A percentile compares a stretch with the other conserved stretches of the same genome.
Conservation (phyloP, 35 echinoderm and acorn worm genomes). For the Nesometra sesokonis region DNA sequence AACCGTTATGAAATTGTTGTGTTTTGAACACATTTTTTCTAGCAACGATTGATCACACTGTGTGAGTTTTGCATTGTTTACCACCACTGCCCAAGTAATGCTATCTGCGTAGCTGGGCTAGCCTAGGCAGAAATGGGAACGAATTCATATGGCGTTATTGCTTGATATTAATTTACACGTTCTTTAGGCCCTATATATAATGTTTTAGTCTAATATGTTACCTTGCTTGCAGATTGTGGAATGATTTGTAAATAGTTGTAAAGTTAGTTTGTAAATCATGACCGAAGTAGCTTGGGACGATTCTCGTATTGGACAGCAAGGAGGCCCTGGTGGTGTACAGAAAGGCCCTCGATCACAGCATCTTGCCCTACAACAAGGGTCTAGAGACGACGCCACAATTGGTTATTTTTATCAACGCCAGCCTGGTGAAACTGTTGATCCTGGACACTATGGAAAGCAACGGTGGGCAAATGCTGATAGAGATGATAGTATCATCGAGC, state of each 20-base stretch:
- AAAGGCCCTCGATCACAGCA: constrained; percentile 27
- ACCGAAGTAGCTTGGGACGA: constrained; percentile 37
- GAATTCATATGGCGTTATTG: no score
- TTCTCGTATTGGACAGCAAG: constrained; percentile 6
- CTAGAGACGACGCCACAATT: constrained; percentile 70
- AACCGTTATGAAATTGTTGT: background rate
- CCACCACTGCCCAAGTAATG: background rate
- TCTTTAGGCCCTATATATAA: background rate
- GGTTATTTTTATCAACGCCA: constrained; percentile 83
- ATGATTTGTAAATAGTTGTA: constrained; percentile 1
- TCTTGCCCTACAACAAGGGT: constrained; percentile 48
- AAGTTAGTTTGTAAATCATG: constrained; percentile 13
- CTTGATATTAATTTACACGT: background rate
- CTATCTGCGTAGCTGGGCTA: no score
- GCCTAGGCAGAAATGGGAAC: no score
- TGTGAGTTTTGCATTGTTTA: background rate
- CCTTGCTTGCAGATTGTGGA: background rate
- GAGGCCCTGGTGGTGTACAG: constrained; percentile 25
- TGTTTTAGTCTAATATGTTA: background rate
- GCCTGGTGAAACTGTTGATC: constrained; percentile 24
- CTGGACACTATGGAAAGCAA: constrained; percentile 60
- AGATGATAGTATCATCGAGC: constrained; percentile 76
- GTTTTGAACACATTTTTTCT: background rate
- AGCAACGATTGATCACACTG: background rate
- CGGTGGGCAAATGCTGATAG: constrained; percentile 62